Base-by-base conservation (phyloP, 2,113 vertebrate genomes). In the Macrotis lagotis region DNA sequence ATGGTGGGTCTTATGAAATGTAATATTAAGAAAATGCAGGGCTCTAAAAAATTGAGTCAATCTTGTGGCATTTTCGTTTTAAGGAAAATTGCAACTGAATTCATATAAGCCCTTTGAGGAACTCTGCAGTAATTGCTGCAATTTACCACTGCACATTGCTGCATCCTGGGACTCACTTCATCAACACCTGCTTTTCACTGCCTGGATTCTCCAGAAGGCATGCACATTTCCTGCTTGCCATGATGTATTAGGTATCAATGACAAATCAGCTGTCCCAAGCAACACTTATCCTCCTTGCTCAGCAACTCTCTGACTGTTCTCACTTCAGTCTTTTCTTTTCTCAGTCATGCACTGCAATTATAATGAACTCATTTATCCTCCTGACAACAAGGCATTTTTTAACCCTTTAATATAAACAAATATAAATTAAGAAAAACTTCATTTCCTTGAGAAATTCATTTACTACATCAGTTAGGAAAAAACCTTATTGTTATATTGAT, bases 201-300 rank as follows among this genome's bases (percentile, higher is more conserved):
- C 51, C 74, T 94, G 52, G 25, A 90, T 74, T 98, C 88, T 97
- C 89, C 50, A 91, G 94, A 96, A 98, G 90, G 91, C 52, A 96
- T 96, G 66, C 37, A 59, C 66, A 97, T 97, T 98, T 98, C 92
- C 96, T 96, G 37, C 92, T 83, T 98, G 91, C 97, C 96, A 97
- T 98, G 95, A 98, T 98, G 66, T 95, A 98, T 98, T 97, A 98
- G 93, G 52, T 91, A 97, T 96, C 97, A 97, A 25, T 95, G 97
- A 98, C 96, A 98, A 98, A 98, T 98, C 98, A 98, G 97, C 98
- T 98, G 95, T 98, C 97, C 94, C 93, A 96, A 97, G 96, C 92
- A 97, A 93, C 51, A 95, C 96, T 97, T 97, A 97, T 97, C 95
- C 89, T 97, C 96, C 96, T 98, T 96, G 97, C 96, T 98, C 98